Evolutionary conservation across 2,797 vertebrate genomes (phyloP), one percentile per base, ranked within the genome.

Genomic region (Urophycis tenuis): DNA sequence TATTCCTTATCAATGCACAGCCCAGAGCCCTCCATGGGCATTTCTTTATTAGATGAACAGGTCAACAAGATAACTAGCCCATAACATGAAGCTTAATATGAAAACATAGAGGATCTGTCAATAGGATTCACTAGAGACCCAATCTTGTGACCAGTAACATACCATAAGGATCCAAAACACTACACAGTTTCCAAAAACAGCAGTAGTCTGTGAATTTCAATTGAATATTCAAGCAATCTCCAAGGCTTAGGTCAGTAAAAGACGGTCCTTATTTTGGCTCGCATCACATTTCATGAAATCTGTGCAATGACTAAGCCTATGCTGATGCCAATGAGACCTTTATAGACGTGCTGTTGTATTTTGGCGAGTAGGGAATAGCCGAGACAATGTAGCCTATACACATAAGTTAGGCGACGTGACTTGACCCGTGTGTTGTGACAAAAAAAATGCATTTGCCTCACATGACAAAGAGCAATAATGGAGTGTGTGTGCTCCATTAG

Each of bases 1-100:
- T 81, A 80, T 73, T 39, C 81, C 81, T 90, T 81, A 88, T 88
- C 83, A 85, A 89, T 88, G 78, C 74, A 83, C 74, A 74, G 29
- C 39, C 81, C 75, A 75, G 73, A 81, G 75, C 14, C 80, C 79
- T 74, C 74, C 81, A 79, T 53, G 83, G 82, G 25, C 49, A n/a
- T 12, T 39, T 76, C 25, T 36, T 30, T 83, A 80, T 76, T 33
- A 81, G 79, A 80, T 33, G 67, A 31, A 70, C 31, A 29, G 39
- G 75, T 74, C 22, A 34, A 60, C 53, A 76, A 78, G 81, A 70
- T 10, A 81, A 64, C 67, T 25, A 30, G 69, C 5, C 60, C 64
- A 39, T 10, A 11, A 5, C 22, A 32, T 29, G 14, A 75, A 35
- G 45, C 45, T 49, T 22, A 12, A 49, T 49, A 49, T 49, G 45